A percentile compares a stretch with the other conserved stretches of the same genome.
phyloP scores from a whole-genome alignment of 2,888 invertebrate species.

The Netelia melanura region DNA sequence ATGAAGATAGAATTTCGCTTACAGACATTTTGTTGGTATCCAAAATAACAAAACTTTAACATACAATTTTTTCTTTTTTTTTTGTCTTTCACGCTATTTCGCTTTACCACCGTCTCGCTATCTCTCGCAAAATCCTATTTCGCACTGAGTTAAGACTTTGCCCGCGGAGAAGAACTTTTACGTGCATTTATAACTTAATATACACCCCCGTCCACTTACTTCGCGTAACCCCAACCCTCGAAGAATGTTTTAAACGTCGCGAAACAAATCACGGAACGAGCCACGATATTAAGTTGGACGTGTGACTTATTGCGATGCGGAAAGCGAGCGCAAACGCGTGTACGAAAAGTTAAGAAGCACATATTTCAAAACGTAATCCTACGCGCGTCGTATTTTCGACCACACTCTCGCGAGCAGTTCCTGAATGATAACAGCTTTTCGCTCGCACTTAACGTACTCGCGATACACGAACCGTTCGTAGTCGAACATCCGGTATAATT shows the following conservation, averaged over 20 bases:
- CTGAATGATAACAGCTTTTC: slow-evolving; percentile 25
- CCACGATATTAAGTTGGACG: slow-evolving; percentile 17
- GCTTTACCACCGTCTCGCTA: background rate
- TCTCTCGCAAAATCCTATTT: background rate
- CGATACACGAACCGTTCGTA: background rate
- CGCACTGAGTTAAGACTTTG: background rate
- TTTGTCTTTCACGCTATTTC: background rate
- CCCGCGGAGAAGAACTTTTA: background rate
- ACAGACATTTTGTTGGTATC: too few species aligned
- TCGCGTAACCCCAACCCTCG: background rate
- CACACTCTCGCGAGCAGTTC: background rate
- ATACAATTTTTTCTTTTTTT: too few species aligned
- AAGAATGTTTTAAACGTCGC: slow-evolving; percentile 18
- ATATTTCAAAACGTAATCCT: slow-evolving; percentile 37
- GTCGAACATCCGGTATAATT: background rate
- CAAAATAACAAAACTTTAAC: too few species aligned
- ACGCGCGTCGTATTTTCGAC: slow-evolving; percentile 18
- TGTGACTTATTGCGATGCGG: slow-evolving; percentile 16
- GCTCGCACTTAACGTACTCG: background rate
- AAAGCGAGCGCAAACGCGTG: background rate
- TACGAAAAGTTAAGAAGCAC: slow-evolving; percentile 27
- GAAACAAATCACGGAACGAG: slow-evolving; percentile 20
- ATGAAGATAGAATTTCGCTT: too few species aligned
- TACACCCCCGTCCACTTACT: background rate
- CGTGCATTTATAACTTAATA: background rate